Conservation (phyloP, 2,797 vertebrate species). For the Pseudomugil tenellus region DNA sequence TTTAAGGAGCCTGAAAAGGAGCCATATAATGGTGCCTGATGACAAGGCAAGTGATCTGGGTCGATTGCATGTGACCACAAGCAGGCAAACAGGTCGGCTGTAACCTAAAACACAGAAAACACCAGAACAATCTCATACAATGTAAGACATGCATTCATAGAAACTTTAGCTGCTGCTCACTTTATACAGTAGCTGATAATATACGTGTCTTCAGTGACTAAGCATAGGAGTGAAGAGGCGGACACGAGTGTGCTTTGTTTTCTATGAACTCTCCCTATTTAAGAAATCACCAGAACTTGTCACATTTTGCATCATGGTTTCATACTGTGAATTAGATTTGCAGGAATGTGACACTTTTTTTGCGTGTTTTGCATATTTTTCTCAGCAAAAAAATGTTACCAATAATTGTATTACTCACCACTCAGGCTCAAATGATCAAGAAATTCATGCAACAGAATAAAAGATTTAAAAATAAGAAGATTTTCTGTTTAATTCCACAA, state of each 20-base stretch:
- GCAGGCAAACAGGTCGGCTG: constrained; percentile 27
- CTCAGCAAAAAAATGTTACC: constrained; percentile 9
- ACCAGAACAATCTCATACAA: constrained; percentile 21
- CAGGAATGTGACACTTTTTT: constrained; percentile 26
- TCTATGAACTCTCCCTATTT: constrained; percentile 66
- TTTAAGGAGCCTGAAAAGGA: constrained; percentile 65
- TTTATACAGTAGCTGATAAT: constrained; percentile 44
- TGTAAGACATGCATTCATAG: constrained; percentile 26
- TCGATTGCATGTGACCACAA: constrained; percentile 13
- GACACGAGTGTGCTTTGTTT: constrained; percentile 30
- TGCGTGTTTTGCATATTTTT: constrained; percentile 40
- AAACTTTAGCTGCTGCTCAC: constrained; percentile 49
- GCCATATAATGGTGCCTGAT: constrained; percentile 65
- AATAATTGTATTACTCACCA: not conserved
- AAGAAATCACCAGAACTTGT: constrained; percentile 55
- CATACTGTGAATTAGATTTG: constrained; percentile 66
- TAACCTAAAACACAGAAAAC: constrained; percentile 63
- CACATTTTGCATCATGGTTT: constrained; percentile 60
- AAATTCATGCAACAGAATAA: not conserved
- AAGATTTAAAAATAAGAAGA: not conserved
- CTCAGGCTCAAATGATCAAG: not conserved
- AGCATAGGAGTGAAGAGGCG: constrained; percentile 43
- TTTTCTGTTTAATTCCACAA: not conserved
- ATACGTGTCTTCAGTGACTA: constrained; percentile 51
- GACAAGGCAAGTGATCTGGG: constrained; percentile 65